phyloP scores from a whole-genome alignment of 2,113 vertebrate genomes.

The Lontra canadensis region DNA sequence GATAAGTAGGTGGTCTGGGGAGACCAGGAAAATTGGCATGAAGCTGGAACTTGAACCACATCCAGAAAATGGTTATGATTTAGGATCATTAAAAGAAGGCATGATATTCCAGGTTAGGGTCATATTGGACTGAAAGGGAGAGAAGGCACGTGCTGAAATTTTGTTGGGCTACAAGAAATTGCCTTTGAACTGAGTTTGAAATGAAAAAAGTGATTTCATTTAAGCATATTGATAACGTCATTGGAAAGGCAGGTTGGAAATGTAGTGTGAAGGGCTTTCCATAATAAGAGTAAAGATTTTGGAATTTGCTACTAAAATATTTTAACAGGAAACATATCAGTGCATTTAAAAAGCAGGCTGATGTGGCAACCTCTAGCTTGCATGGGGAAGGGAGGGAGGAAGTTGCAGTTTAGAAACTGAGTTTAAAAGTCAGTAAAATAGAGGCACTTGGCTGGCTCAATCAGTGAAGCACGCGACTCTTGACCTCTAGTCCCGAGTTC shows the following conservation, averaged over 20 bases:
- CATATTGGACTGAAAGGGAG: not conserved
- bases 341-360: not conserved
- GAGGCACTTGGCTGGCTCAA: not conserved
- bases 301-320: not conserved
- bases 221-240: not conserved
- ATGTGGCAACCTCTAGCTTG: rapidly evolving
- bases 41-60: not conserved
- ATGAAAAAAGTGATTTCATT: not conserved
- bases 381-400: not conserved
- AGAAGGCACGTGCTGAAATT: not conserved
- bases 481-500: not conserved
- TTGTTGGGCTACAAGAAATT: not conserved
- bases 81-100: not conserved
- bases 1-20: not conserved
- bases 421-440: not conserved
- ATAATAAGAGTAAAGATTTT: not conserved
- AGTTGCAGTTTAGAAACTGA: not conserved
- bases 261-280: not conserved
- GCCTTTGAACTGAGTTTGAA: not conserved
- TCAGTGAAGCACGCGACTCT: not conserved
- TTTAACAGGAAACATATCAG: not conserved
- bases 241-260: not conserved
- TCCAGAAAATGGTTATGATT: not conserved
- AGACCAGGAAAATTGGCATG: not conserved
- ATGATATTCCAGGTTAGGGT: not conserved